Percentiles rank a stretch among this genome's conserved stretches.
Conservation (phyloP, 2,888 invertebrate species). For the Lacanobia wlatinum region DNA sequence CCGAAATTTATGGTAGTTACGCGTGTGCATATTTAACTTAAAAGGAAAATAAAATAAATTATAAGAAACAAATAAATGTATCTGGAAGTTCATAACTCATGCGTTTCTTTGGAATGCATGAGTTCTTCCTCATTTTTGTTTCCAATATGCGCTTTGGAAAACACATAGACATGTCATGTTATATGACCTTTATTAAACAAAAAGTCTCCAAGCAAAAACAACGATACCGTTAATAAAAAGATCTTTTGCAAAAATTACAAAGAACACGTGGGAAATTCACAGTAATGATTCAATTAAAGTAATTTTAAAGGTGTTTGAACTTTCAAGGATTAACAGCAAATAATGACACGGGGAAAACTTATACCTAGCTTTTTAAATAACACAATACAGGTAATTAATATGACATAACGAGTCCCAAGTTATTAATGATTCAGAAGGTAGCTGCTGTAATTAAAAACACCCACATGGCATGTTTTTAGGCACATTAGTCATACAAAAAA, state of each 20-base stretch:
- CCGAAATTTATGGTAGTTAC: neutral
- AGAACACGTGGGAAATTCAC: slow-evolving; percentile 31
- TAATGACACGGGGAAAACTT: slow-evolving; percentile 12
- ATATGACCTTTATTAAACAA: slow-evolving; percentile 1
- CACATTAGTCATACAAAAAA: slow-evolving; percentile 55
- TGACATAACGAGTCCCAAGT: slow-evolving; percentile 24
- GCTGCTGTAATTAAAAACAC: slow-evolving; percentile 52
- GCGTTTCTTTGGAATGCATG: neutral
- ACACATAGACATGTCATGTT: slow-evolving; percentile 5
- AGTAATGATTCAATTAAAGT: slow-evolving; percentile 13
- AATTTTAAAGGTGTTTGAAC: slow-evolving; percentile 53
- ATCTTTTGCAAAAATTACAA: slow-evolving; percentile 10
- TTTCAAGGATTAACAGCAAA: slow-evolving; percentile 31
- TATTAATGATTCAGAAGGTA: slow-evolving; percentile 45
- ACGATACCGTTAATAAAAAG: slow-evolving; percentile 16
- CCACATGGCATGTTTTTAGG: slow-evolving; percentile 51
- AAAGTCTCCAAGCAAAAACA: neutral
- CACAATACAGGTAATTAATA: slow-evolving; percentile 36
- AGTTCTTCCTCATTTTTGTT: slow-evolving; percentile 14
- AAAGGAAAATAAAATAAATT: neutral
- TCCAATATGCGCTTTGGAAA: slow-evolving; percentile 21
- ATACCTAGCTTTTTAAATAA: neutral
- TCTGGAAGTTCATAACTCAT: neutral
- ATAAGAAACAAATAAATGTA: neutral
- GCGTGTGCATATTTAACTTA: neutral